Evolutionary conservation across 23 tunicate genomes (phyloP).

Genomic region (Aplidium turbinatum): DNA sequence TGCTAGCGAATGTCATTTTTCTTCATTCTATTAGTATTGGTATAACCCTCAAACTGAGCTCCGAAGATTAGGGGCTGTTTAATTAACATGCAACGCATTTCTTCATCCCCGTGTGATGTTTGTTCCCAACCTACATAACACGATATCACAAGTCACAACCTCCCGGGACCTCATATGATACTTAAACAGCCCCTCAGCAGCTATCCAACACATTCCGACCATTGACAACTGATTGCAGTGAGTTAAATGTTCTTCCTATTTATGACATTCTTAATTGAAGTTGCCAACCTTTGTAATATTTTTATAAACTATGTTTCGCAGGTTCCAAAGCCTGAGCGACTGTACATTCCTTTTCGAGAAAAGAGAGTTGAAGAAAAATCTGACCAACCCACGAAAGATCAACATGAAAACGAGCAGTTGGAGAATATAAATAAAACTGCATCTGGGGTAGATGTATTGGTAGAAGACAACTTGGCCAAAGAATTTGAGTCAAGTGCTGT

Average conservation of each 20-base stretch:
- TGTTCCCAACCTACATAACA: no score
- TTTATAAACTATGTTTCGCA: neutral
- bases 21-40: no score
- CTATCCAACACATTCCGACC: no score
- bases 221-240: no score
- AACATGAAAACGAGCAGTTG: neutral
- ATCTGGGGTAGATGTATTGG: slow-evolving; percentile 26
- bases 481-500: slow-evolving; percentile 17
- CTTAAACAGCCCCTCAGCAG: no score
- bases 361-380: slow-evolving; percentile 4
- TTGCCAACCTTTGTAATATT: neutral
- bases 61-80: no score
- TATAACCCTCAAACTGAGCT: no score
- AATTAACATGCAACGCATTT: no score
- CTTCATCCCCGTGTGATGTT: no score
- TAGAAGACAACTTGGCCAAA: slow-evolving; percentile 46
- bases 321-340: slow-evolving; percentile 18
- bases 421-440: neutral
- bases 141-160: no score
- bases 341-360: slow-evolving; percentile 46
- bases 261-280: neutral
- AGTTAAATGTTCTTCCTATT: neutral
- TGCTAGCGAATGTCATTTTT: no score
- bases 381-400: neutral
- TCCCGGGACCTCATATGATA: no score